A percentile compares a stretch with the other conserved stretches of the same genome.
These are phyloP conservation scores for Stenotaenia linearis DNA, from an alignment of 2,888 invertebrate genomes.

Conservation along the genomic window DNA sequence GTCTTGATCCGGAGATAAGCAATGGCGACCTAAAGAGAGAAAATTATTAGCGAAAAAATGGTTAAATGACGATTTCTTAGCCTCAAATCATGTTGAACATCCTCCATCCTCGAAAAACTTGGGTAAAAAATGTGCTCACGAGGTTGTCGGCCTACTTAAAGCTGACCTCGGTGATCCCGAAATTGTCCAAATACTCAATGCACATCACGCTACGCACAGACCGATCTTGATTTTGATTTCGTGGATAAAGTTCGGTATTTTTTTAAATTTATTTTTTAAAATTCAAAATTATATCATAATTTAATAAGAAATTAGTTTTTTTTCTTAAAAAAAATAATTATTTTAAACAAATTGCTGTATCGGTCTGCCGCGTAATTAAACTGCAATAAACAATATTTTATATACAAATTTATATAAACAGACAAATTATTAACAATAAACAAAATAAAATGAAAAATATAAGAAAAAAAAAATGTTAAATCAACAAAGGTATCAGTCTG, in stretches of 20 bases:
- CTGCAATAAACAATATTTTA: no score
- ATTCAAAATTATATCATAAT: no score
- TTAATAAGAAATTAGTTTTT: no score
- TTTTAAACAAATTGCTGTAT: no score
- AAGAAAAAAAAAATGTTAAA: not conserved
- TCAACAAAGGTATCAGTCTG: not conserved
- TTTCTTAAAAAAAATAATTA: no score
- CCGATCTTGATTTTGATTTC: not conserved
- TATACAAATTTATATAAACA: no score
- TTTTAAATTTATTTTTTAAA: not conserved
- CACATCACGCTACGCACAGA: not conserved
- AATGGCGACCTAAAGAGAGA: not conserved
- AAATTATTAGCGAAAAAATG: not conserved
- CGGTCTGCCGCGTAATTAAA: no score
- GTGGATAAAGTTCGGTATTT: no score
- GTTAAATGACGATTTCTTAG: not conserved
- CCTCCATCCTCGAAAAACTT: not conserved
- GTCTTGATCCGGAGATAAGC: not conserved
- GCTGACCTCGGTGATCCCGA: not conserved
- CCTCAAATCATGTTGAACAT: not conserved
- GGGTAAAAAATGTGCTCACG: not conserved
- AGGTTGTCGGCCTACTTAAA: constrained; percentile 20
- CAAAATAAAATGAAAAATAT: no score
- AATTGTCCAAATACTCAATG: not conserved
- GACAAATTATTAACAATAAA: no score